These are phyloP conservation scores for Aptenodytes forsteri DNA, from an alignment of 2,113 vertebrate species.

Conservation along the genomic window DNA sequence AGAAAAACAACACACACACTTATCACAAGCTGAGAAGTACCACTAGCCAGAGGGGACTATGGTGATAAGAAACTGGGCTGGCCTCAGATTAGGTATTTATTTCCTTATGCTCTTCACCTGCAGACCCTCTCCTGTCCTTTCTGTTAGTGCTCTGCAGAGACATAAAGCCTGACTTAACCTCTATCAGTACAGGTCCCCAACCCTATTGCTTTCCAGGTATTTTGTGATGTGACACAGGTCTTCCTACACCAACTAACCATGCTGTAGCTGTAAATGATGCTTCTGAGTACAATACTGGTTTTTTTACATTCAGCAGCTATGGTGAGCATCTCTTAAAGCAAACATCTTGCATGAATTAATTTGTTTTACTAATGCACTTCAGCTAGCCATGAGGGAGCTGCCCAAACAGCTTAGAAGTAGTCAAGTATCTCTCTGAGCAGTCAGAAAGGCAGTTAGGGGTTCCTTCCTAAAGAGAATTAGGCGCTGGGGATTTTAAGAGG, in stretches of 20 bases:
- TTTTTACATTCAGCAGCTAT: not conserved
- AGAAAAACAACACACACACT: not conserved
- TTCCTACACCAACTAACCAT: not conserved
- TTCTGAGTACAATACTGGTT: not conserved
- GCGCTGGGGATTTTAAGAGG: not conserved
- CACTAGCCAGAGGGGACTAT: not conserved
- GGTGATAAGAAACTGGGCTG: not conserved
- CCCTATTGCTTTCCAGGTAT: not conserved
- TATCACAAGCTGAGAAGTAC: not conserved
- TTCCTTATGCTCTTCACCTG: not conserved
- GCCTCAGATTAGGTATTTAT: not conserved
- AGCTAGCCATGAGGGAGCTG: not conserved
- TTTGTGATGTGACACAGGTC: not conserved
- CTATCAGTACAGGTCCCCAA: not conserved
- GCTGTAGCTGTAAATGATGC: not conserved
- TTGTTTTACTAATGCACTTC: not conserved
- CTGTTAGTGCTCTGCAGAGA: not conserved
- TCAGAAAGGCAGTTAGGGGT: not conserved
- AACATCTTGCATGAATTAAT: not conserved
- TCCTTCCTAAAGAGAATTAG: not conserved
- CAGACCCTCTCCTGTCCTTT: not conserved
- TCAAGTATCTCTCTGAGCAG: not conserved
- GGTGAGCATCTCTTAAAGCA: not conserved
- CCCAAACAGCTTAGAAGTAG: not conserved
- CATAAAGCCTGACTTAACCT: not conserved